phyloP scores from a whole-genome alignment of 2,797 vertebrate genomes.

The Prunella strophiata region DNA sequence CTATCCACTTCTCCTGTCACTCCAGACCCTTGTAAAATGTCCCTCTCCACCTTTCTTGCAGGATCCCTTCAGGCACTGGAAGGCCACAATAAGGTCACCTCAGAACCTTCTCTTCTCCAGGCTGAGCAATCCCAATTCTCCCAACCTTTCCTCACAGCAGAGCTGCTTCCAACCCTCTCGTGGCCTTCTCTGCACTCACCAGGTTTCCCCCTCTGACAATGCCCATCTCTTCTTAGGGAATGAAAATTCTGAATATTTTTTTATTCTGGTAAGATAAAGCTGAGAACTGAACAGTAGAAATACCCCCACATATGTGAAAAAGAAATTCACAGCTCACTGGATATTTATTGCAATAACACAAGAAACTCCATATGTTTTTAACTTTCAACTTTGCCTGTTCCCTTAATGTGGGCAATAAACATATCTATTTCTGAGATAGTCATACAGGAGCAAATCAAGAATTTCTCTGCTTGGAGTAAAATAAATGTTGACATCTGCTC shows the following conservation, averaged over 20 bases:
- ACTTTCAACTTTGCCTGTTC: not conserved
- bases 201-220: not conserved
- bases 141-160: not conserved
- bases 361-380: conserved; percentile 13
- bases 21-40: not conserved
- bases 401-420: not conserved
- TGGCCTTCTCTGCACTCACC: not conserved
- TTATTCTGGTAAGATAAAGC: not conserved
- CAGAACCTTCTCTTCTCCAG: not conserved
- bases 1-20: not conserved
- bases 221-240: not conserved
- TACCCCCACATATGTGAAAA: not conserved
- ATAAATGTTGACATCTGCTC: not conserved
- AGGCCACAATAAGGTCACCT: not conserved
- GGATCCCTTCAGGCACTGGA: not conserved
- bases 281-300: conserved; percentile 36
- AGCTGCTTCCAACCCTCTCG: not conserved
- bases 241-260: not conserved
- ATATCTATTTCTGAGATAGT: not conserved
- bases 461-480: not conserved
- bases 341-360: not conserved
- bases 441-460: not conserved
- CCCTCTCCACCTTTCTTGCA: too few species aligned
- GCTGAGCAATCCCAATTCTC: not conserved
- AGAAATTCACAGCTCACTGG: not conserved